Base-by-base conservation (phyloP, 2,888 invertebrate species). In the Parnassius glacialis region DNA sequence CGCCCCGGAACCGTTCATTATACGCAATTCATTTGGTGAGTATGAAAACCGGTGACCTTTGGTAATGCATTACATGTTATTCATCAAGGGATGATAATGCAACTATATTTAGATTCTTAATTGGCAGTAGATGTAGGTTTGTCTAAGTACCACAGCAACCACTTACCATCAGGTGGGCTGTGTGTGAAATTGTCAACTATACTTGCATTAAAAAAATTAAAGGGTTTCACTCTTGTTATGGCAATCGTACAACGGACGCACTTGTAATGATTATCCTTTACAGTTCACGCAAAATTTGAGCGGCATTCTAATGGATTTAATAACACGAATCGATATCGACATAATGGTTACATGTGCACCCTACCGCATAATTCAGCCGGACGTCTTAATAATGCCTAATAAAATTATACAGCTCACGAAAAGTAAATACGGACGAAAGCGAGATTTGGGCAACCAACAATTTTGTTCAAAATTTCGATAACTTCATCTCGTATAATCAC, bases 401-500 rank as follows among this genome's bases (percentile, higher is more conserved):
- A 80, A 83, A 86, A 84, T 81, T 80, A 84, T 75, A 75, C 73
- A 71, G 69, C 73, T 56, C 72, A 75, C 75, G 76, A 76, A 85
- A 85, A 80, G 82, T 80, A 87, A 88, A 88, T 82, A 88, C 68
- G 63, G 68, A 52, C 70, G 78, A 82, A 79, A 83, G 80, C 77
- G 81, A 85, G 79, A 83, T 78, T 76, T 64, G 65, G 68, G 73
- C 72, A 74, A 68, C 81, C 81, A 66, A 71, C 80, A 85, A 87
- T 87, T 88, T 87, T 73, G 75, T 74, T 74, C 80, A 81, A 76
- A 78, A 81, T 77, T 81, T 83, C 85, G 84, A 90, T 88, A 85
- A 84, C 90, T 90, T 84, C 84, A 89, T 90, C 84, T 79, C 75
- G 64, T 67, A 65, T 90, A 90, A 90, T 88, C 72, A 89, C 79